phyloP scores from a whole-genome alignment of 2,797 vertebrate species.

The Sebastes diploproa region DNA sequence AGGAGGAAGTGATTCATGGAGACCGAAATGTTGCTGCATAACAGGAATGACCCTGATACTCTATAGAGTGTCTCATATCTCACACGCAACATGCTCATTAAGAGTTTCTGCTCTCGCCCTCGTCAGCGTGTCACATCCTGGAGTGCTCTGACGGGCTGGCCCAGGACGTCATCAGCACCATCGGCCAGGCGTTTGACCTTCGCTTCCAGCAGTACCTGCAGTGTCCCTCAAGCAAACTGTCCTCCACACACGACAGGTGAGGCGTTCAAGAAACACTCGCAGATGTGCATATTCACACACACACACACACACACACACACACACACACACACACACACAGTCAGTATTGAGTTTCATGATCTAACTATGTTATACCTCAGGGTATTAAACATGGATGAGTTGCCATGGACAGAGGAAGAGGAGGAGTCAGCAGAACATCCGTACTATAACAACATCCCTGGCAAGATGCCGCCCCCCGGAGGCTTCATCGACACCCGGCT shows the following conservation, averaged over 20 bases:
- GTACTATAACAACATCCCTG: conserved; percentile 95
- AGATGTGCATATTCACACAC: neutral
- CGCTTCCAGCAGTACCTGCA: conserved; percentile 97
- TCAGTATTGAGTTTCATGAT: neutral
- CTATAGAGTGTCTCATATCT: neutral
- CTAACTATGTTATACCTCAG: conserved; percentile 64
- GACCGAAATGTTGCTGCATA: no score
- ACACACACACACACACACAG: neutral
- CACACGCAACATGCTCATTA: neutral
- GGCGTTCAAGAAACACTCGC: neutral
- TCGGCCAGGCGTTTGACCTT: conserved; percentile 97
- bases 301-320: neutral
- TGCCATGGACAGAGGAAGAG: conserved; percentile 91
- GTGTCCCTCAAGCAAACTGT: conserved; percentile 90
- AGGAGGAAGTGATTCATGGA: no score
- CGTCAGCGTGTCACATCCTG: conserved; percentile 94
- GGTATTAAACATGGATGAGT: conserved; percentile 93
- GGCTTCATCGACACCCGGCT: conserved; percentile 89
- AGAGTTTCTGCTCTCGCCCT: neutral
- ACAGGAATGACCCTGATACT: neutral
- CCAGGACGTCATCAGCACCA: conserved; percentile 96
- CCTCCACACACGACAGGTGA: conserved; percentile 92
- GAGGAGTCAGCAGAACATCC: conserved; percentile 87
- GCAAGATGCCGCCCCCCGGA: conserved; percentile 91
- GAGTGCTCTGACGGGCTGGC: conserved; percentile 95